Base-by-base conservation (phyloP, 1,140 invertebrate species). In the Hestina assimilis region DNA sequence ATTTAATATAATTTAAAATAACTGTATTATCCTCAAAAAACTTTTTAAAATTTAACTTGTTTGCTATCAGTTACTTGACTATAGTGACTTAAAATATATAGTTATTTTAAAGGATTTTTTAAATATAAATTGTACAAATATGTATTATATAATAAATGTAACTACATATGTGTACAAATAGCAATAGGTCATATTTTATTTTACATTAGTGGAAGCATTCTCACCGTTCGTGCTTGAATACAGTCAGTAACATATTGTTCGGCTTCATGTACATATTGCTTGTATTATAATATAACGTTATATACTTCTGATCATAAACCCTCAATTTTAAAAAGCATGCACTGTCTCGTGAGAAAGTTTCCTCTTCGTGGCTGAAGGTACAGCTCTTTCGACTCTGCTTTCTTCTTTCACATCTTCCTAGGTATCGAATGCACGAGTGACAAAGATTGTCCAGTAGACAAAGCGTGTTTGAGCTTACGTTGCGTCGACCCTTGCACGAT, bases 401-500 rank as follows among this genome's bases (percentile, higher is more conserved):
- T 92, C 91, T 92, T 92, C 90, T 92, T 91, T 92, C 89, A 90
- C 90, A 84, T 91, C 90, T 90, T 90, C 89, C 89, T 92, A 96
- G 95, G 95, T 90, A 93, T 93, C 90, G 94, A 96, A 92, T 97
- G 96, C 90, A 93, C 93, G 89, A 94, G 93, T 85, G 95, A 97
- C 91, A 91, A 92, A 90, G 95, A 97, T 89, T 98, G 96, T 90
- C 92, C 95, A 59, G 93, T 94, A 89, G 95, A 97, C 88, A 95
- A 96, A 90, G 94, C 95, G 79, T 98, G 96, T 91, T 93, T 96
- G 86, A 94, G 94, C 89, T 91, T 92, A 78, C 91, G 92, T 77
- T 98, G 96, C 87, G 91, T 95, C 86, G 95, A 97, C 89, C 96
- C 96, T 63, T 98, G 96, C 90, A 93, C 92, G 68, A 90, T 97